Base-by-base conservation (phyloP, 1,140 invertebrate genomes). In the Zaprionus ghesquierei region DNA sequence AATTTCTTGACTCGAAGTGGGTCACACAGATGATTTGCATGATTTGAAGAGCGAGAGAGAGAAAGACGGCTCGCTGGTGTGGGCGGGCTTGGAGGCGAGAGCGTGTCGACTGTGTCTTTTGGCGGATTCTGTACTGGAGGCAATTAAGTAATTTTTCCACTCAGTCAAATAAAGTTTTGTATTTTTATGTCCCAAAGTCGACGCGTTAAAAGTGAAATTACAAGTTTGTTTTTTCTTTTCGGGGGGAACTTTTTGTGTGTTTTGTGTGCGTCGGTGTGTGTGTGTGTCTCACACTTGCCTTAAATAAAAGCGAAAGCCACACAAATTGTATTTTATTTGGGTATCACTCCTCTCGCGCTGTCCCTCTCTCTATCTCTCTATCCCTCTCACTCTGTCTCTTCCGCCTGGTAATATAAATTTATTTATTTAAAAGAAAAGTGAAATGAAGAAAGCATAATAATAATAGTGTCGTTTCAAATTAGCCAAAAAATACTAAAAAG, bases 61-160 rank as follows among this genome's bases (percentile, higher is more conserved):
- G 49, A 5, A 49, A 33, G 6, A 51, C 46, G 22, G n/a, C 23
- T 8, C 13, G 50, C 8, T 15, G n/a, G 5, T 22, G 18, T 29
- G 27, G 27, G 25, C 10, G 27, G 27, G 27, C 1, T 4, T n/a
- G 13, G 27, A 22, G 10, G 13, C 3, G 49, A 10, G 22, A 10
- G 49, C 13, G 51, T 6, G n/a, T 38, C 5, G n/a, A n/a, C 35
- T 38, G 5, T 2, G 35, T 6, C 15, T 38, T 29, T 54, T 23
- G 3, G 51, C 9, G 22, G 22, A 54, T 54, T 64, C 29, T 69
- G 15, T 64, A 38, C 55, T 58, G 23, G 62, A 2, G n/a, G 54
- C 77, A 87, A 89, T 84, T 89, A 87, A 87, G 84, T 87, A 87
- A 87, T 87, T 89, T 87, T 89, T 89, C 85, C 79, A 77, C 65